Conservation (phyloP, 2,888 invertebrate species). For the Synergus japonicus region DNA sequence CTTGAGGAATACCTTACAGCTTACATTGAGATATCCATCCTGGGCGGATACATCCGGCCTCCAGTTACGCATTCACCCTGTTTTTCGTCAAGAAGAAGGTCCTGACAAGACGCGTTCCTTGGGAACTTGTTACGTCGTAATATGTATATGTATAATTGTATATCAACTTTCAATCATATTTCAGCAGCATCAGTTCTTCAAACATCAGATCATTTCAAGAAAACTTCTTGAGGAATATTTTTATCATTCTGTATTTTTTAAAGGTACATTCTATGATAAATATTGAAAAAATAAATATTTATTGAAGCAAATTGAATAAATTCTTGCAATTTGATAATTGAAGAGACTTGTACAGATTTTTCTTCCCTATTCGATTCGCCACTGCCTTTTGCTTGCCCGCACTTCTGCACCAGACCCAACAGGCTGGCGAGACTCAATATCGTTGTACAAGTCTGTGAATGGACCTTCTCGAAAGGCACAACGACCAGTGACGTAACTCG, state of each 20-base stretch:
- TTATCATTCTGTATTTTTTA: too few species aligned
- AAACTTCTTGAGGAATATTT: too few species aligned
- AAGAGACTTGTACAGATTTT: too few species aligned
- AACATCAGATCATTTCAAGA: not conserved
- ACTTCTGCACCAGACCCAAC: not conserved
- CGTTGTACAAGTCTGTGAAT: conserved; percentile 42
- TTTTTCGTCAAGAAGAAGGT: conserved; percentile 48
- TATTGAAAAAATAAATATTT: too few species aligned
- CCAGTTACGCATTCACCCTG: conserved; percentile 73
- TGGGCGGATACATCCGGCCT: conserved; percentile 77
- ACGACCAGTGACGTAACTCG: conserved; percentile 60
- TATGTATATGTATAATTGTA: too few species aligned
- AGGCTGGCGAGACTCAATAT: not conserved
- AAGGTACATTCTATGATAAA: too few species aligned
- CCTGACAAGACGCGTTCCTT: conserved; percentile 18
- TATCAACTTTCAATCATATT: not conserved
- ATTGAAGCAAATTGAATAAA: too few species aligned
- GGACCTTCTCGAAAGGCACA: conserved; percentile 56
- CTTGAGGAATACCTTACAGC: conserved; percentile 62
- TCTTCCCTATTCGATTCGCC: not conserved
- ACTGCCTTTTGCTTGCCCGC: conserved; percentile 38
- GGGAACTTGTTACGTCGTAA: conserved; percentile 34
- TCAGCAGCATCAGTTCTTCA: not conserved
- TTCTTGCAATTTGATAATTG: too few species aligned
- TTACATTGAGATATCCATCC: conserved; percentile 68